Evolutionary conservation across 2,888 invertebrate genomes (phyloP).

Genomic region (Nebria brevicollis): DNA sequence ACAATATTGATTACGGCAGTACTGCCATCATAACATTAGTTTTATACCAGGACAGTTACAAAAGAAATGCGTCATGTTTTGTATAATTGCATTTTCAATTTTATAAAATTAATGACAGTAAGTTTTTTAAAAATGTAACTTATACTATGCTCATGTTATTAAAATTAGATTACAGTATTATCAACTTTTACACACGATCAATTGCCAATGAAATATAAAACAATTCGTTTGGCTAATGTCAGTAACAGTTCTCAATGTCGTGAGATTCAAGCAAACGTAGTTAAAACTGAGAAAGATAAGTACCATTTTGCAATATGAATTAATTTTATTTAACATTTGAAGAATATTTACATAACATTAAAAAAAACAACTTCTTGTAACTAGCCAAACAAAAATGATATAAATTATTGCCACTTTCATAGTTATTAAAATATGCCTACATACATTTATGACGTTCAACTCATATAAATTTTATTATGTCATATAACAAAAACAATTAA

Average conservation of each 20-base stretch:
- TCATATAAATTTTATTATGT: neutral
- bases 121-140: no score
- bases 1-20: no score
- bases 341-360: neutral
- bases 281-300: neutral
- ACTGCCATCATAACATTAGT: no score
- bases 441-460: neutral
- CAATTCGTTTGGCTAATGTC: neutral
- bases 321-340: neutral
- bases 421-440: neutral
- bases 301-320: neutral
- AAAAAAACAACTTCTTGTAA: neutral
- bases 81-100: no score
- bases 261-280: neutral
- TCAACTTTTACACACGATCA: no score
- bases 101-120: no score
- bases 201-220: no score
- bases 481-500: constrained; percentile 2
- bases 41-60: no score
- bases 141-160: no score
- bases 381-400: constrained; percentile 5
- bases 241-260: neutral
- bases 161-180: no score
- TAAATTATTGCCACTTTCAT: constrained; percentile 17
- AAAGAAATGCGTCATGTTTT: no score